These are phyloP conservation scores for Leptatherina wallacei DNA, from an alignment of 2,797 vertebrate species.

Conservation along the genomic window DNA sequence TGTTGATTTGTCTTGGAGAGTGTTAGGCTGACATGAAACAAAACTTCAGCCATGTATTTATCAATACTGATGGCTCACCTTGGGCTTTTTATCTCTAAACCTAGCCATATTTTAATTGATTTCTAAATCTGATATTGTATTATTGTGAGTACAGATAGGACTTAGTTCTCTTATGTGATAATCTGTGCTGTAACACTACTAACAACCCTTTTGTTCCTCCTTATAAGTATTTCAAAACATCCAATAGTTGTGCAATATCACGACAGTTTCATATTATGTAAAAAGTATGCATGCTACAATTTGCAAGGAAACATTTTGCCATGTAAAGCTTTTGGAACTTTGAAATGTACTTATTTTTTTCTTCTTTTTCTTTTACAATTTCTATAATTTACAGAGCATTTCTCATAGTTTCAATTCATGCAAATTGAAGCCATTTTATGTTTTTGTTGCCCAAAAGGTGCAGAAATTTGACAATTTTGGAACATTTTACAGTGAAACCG, in stretches of 20 bases:
- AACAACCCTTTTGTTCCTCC: neutral
- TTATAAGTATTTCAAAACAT: neutral
- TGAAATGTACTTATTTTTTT: too few species aligned
- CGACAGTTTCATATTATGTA: neutral
- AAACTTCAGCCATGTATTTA: too few species aligned
- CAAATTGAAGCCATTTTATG: neutral
- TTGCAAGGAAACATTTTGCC: neutral
- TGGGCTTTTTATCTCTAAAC: too few species aligned
- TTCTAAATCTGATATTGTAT: too few species aligned
- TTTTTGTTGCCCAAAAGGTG: neutral
- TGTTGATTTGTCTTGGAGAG: too few species aligned
- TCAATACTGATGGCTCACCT: too few species aligned
- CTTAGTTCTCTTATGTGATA: neutral
- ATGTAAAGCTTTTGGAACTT: neutral
- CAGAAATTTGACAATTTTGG: neutral
- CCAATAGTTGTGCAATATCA: neutral
- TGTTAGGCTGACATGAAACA: too few species aligned
- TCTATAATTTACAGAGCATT: too few species aligned
- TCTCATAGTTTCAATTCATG: neutral
- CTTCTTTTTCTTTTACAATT: too few species aligned
- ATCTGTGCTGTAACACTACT: neutral
- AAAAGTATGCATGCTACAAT: too few species aligned
- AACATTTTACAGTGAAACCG: neutral
- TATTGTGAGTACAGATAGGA: neutral
- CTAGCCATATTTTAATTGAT: too few species aligned